Evolutionary conservation across 2,888 invertebrate species (phyloP).

Genomic region (Encarsia formosa): DNA sequence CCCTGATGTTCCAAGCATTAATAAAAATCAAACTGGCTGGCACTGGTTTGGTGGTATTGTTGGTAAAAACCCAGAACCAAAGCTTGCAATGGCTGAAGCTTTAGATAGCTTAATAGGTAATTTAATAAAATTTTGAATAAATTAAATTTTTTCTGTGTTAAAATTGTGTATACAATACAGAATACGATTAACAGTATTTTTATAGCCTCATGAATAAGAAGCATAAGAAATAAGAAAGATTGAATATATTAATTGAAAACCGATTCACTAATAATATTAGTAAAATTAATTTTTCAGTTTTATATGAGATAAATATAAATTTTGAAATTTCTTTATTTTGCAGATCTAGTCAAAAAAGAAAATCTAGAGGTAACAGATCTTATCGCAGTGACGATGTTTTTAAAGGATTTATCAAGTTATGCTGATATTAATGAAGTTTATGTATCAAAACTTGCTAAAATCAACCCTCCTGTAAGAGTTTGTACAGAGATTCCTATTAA

Average conservation of each 20-base stretch:
- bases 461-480: slow-evolving; percentile 81
- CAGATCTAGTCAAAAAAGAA: slow-evolving; percentile 46
- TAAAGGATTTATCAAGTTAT: slow-evolving; percentile 79
- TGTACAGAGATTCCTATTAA: slow-evolving; percentile 78
- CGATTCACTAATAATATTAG: too few species aligned
- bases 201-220: too few species aligned
- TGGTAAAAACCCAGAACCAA: slow-evolving; percentile 64
- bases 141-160: too few species aligned
- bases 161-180: too few species aligned
- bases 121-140: too few species aligned
- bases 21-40: slow-evolving; percentile 74
- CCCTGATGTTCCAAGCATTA: slow-evolving; percentile 60
- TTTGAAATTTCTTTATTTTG: too few species aligned
- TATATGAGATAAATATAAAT: too few species aligned
- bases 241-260: too few species aligned
- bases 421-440: slow-evolving; percentile 74
- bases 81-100: slow-evolving; percentile 66
- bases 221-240: too few species aligned
- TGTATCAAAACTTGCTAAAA: slow-evolving; percentile 65
- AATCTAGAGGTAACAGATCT: slow-evolving; percentile 57
- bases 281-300: too few species aligned
- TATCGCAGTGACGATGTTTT: slow-evolving; percentile 78
- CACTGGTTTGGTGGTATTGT: slow-evolving; percentile 78
- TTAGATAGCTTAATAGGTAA: slow-evolving; percentile 63
- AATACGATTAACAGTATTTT: too few species aligned